phyloP scores from a whole-genome alignment of 1,140 invertebrate genomes.

The Meteorus sp. region DNA sequence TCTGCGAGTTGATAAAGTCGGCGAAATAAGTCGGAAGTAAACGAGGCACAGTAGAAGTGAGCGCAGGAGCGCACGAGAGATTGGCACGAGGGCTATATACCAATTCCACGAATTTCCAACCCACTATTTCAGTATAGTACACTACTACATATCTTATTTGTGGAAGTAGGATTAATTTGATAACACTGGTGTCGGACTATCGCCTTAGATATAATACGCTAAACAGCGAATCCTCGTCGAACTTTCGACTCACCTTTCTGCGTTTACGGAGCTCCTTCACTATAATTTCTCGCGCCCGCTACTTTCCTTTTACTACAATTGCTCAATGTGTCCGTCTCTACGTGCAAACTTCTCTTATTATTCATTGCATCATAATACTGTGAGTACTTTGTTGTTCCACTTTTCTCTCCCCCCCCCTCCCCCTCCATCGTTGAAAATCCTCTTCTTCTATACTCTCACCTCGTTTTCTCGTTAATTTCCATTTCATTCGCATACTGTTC shows the following conservation, averaged over 20 bases:
- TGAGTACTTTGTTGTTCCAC: no score
- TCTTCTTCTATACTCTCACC: no score
- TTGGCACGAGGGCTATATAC: background rate
- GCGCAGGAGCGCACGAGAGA: background rate
- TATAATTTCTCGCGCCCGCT: constrained; percentile 22
- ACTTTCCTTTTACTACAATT: constrained; percentile 35
- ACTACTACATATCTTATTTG: no score
- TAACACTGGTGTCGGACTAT: constrained; percentile 21
- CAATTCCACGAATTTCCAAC: no score
- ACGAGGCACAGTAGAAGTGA: background rate
- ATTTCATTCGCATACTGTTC: no score
- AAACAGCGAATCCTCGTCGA: constrained; percentile 37
- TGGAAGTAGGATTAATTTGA: constrained; percentile 13
- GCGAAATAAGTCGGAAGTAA: constrained; percentile 7
- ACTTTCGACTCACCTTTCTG: constrained; percentile 27
- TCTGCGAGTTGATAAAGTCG: constrained; percentile 9
- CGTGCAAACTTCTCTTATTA: no score
- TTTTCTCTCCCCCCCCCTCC: no score
- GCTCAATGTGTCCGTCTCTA: background rate
- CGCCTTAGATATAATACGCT: constrained; percentile 33
- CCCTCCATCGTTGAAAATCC: no score
- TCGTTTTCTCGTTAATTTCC: no score
- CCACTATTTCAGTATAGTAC: no score
- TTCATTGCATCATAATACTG: no score
- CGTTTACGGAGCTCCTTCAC: no score